A percentile compares a stretch with the other conserved stretches of the same genome.
Conservation (phyloP, 2,113 vertebrate species). For the Peromyscus maniculatus region DNA sequence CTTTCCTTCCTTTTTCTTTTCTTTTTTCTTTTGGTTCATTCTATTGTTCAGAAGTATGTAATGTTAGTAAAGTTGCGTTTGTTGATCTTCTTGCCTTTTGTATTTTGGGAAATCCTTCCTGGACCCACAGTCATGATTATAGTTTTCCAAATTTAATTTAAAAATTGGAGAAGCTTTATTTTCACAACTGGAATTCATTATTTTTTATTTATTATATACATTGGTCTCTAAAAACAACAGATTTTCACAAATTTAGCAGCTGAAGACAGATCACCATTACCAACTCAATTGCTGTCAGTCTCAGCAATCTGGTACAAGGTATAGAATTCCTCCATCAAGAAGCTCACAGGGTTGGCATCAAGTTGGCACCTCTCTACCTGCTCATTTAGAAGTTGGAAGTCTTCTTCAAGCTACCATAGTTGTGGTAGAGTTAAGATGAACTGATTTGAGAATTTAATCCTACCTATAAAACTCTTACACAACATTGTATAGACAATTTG, state of each 20-base stretch:
- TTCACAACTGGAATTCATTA: slow-evolving; percentile 13
- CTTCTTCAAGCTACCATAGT: background rate
- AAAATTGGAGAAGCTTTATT: slow-evolving; percentile 16
- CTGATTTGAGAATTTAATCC: slow-evolving; percentile 15
- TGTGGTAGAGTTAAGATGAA: slow-evolving; percentile 20
- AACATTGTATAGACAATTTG: background rate
- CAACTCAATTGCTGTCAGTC: background rate
- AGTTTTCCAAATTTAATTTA: slow-evolving; percentile 57
- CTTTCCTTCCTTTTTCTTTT: background rate
- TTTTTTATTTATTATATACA: slow-evolving; percentile 9
- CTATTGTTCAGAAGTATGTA: background rate
- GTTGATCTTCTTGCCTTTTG: slow-evolving; percentile 39
- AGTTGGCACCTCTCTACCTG: background rate
- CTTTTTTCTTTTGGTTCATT: slow-evolving; percentile 45
- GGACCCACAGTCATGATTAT: background rate
- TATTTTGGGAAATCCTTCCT: slow-evolving; percentile 55
- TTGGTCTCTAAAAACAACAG: slow-evolving; percentile 29
- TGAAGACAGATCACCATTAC: background rate
- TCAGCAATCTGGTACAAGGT: background rate
- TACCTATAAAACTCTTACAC: background rate
- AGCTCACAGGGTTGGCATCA: slow-evolving; percentile 31
- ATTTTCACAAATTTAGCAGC: background rate
- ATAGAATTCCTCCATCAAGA: background rate
- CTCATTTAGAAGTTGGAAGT: slow-evolving; percentile 9
- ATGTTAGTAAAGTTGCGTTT: slow-evolving; percentile 39